phyloP scores from a whole-genome alignment of 2,113 vertebrate species.

The Pterophyllum scalare region DNA sequence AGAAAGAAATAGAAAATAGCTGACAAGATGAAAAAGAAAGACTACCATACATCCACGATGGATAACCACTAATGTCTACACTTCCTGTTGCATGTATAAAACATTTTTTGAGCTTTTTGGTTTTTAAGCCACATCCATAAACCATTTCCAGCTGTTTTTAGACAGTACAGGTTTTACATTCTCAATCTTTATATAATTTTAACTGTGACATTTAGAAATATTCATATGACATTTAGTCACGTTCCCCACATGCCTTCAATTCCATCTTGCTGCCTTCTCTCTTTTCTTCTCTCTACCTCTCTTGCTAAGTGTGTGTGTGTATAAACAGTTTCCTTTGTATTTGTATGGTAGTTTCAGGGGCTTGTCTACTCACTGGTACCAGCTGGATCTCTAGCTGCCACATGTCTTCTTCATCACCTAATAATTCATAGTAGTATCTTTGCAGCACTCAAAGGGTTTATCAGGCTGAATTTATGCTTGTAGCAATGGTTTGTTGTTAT shows the following conservation, averaged over 20 bases:
- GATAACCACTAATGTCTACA: background rate
- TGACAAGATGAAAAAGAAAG: background rate
- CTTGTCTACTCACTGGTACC: background rate
- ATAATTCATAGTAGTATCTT: background rate
- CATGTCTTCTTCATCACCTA: background rate
- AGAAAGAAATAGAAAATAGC: background rate
- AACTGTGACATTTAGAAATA: slow-evolving; percentile 11
- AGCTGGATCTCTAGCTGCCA: background rate
- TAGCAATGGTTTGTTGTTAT: too few species aligned
- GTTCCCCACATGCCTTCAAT: background rate
- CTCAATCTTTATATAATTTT: background rate
- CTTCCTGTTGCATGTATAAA: background rate
- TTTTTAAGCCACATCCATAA: background rate
- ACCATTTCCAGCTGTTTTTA: background rate
- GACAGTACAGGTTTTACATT: background rate
- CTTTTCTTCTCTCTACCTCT: background rate
- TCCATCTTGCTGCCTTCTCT: background rate
- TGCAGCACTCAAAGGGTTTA: background rate
- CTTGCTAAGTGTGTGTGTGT: background rate
- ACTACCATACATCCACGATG: too few species aligned
- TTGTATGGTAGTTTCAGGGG: background rate
- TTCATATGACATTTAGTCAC: background rate
- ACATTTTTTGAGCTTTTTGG: background rate
- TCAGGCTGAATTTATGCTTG: background rate
- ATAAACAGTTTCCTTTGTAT: background rate